Percentiles rank a stretch among this genome's conserved stretches.
Evolutionary conservation across 2,888 invertebrate genomes (phyloP).

Genomic region (Phania funesta): DNA sequence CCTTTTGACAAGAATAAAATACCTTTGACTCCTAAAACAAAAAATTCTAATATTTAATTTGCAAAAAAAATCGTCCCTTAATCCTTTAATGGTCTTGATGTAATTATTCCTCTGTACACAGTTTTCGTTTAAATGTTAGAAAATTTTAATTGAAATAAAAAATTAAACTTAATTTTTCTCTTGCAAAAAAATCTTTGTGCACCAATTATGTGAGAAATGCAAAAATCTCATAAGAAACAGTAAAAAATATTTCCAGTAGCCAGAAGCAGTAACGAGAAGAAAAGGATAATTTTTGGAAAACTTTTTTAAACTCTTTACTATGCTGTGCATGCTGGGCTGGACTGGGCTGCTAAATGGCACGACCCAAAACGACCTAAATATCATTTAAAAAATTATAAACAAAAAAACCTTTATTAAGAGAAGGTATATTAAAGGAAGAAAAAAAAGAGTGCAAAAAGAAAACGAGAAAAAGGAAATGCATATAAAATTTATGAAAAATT

Average conservation of each 20-base stretch:
- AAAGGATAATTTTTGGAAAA: conserved; percentile 16
- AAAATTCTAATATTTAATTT: conserved; percentile 39
- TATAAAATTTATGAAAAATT: conserved; percentile 74
- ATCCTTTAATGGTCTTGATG: conserved; percentile 37
- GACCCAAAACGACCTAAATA: conserved; percentile 59
- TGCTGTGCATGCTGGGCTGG: not conserved
- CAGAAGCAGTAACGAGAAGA: conserved; percentile 10
- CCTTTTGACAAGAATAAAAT: not conserved
- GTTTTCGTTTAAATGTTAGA: conserved; percentile 23
- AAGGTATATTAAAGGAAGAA: conserved; percentile 14
- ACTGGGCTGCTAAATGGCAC: conserved; percentile 38
- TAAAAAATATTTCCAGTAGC: conserved; percentile 7
- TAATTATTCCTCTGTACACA: conserved; percentile 38
- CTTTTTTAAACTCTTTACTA: conserved; percentile 38
- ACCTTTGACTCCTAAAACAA: not conserved
- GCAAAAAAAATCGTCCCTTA: conserved; percentile 9
- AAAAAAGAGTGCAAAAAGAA: conserved; percentile 15
- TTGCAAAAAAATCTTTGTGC: conserved; percentile 14
- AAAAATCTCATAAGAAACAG: conserved; percentile 26
- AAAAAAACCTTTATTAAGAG: conserved; percentile 8
- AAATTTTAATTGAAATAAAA: conserved; percentile 54
- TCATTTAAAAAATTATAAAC: conserved; percentile 42
- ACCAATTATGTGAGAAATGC: conserved; percentile 54
- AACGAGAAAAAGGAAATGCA: conserved; percentile 8
- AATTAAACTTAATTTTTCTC: conserved; percentile 3